Conservation (phyloP, 2,113 vertebrate genomes). For the Syngnathus scovelli region DNA sequence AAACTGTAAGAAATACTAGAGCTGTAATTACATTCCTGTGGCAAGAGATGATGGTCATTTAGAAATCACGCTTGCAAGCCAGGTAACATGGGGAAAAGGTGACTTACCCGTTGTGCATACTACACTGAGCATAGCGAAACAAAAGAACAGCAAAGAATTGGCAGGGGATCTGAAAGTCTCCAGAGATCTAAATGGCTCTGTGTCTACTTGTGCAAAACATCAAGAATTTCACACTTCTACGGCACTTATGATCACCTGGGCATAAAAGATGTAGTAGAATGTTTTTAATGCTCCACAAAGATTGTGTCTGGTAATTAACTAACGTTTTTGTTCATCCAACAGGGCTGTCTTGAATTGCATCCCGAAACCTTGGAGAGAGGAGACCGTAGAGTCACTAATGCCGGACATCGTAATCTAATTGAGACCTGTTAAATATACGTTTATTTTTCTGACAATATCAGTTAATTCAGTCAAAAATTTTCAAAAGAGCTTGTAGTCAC, state of each 20-base stretch:
- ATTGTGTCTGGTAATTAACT: neutral
- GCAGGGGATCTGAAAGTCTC: no score
- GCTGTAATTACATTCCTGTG: no score
- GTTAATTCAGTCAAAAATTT: conserved; percentile 15
- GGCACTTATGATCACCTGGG: neutral
- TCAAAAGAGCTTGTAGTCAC: conserved; percentile 34
- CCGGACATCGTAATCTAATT: conserved; percentile 5
- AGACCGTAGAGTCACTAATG: neutral
- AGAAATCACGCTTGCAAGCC: no score
- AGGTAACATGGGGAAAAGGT: no score
- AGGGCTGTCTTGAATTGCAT: conserved; percentile 61
- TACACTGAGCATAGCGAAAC: no score
- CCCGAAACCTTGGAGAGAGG: conserved; percentile 4
- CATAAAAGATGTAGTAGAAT: neutral
- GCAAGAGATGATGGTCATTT: no score
- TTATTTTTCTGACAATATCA: conserved; percentile 9
- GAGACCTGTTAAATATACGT: conserved; percentile 40
- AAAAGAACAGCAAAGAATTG: no score
- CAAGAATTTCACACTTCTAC: no score
- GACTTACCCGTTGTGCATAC: no score
- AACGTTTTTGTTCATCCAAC: conserved; percentile 3
- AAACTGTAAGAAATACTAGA: no score
- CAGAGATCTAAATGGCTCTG: no score
- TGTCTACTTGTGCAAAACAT: no score
- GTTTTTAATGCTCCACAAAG: neutral